Evolutionary conservation across 2,888 invertebrate species (phyloP), one percentile per base, ranked within the genome.

Genomic region (Hipparchia semele): DNA sequence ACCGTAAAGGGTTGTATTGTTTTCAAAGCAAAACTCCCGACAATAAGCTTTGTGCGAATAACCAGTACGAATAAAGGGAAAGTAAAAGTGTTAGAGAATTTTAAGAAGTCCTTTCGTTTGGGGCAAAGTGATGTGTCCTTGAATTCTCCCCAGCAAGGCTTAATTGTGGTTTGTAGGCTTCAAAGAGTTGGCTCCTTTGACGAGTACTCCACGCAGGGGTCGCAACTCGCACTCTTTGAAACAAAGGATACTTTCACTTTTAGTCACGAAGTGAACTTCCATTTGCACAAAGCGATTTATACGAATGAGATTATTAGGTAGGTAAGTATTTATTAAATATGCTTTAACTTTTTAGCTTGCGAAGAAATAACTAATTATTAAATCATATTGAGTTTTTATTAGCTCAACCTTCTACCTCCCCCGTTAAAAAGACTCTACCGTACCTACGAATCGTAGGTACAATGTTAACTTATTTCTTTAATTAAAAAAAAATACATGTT

Each of bases 171-270:
- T 90, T 89, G 84, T 83, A 87, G 85, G 87, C 91, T 91, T 90
- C 92, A 92, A 92, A 92, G 92, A 92, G 92, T 91, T 91, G 87
- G 84, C 78, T 84, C 86, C 88, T 90, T 91, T 89, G 90, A 90
- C 81, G 82, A 82, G 78, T 79, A 79, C 73, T 54, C 70, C 67
- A 51, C 61, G 81, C 80, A 78, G 79, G 80, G 79, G 72, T 73
- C 77, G 80, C 79, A 79, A 78, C 71, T 73, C 77, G 80, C 79
- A 79, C 79, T 80, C 78, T 81, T 77, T 81, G 84, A 89, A 88
- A 91, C 90, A 90, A 91, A 90, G 86, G 84, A 81, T 79, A 75
- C 86, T 81, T 85, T 89, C 85, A 85, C 87, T 88, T 46, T 87
- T 87, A 45, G 62, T 68, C 70, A 61, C 61, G 62, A 67, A 71